Evolutionary conservation across 1,140 invertebrate genomes (phyloP).

Genomic region (Saccostrea glomerata): DNA sequence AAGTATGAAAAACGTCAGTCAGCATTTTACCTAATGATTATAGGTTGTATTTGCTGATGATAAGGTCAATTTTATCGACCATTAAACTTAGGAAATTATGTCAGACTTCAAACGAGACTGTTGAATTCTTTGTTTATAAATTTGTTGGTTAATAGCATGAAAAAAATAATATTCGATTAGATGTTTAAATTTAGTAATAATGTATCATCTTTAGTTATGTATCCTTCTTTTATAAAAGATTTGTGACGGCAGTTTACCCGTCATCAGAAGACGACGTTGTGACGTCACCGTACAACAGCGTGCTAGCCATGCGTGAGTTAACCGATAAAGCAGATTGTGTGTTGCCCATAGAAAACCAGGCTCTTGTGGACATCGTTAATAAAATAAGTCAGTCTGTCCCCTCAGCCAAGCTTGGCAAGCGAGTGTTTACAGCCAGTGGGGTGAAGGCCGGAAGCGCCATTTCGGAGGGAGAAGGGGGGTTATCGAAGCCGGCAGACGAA

Average conservation of each 20-base stretch:
- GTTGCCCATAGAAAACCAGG: slow-evolving; percentile 80
- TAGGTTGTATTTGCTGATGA: too few species aligned
- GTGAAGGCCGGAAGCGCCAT: slow-evolving; percentile 70
- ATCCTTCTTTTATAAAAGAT: slow-evolving; percentile 65
- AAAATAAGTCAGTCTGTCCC: slow-evolving; percentile 74
- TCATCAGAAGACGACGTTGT: slow-evolving; percentile 80
- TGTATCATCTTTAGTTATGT: not conserved
- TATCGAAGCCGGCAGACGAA: slow-evolving; percentile 67
- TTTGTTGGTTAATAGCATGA: too few species aligned
- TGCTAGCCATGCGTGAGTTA: slow-evolving; percentile 79
- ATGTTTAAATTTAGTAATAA: too few species aligned
- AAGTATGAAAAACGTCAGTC: too few species aligned
- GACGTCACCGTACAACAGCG: slow-evolving; percentile 81
- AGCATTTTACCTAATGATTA: too few species aligned
- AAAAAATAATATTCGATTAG: too few species aligned
- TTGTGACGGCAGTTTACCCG: slow-evolving; percentile 80
- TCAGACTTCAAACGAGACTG: too few species aligned
- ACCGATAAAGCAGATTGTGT: slow-evolving; percentile 80
- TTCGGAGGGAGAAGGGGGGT: slow-evolving; percentile 65
- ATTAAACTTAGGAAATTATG: too few species aligned
- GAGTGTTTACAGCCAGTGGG: slow-evolving; percentile 63
- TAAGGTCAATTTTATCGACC: too few species aligned
- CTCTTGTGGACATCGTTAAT: slow-evolving; percentile 78
- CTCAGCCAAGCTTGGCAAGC: slow-evolving; percentile 70
- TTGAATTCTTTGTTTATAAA: too few species aligned